Base-by-base conservation (phyloP, 2,888 invertebrate species). In the Tyria jacobaeae region DNA sequence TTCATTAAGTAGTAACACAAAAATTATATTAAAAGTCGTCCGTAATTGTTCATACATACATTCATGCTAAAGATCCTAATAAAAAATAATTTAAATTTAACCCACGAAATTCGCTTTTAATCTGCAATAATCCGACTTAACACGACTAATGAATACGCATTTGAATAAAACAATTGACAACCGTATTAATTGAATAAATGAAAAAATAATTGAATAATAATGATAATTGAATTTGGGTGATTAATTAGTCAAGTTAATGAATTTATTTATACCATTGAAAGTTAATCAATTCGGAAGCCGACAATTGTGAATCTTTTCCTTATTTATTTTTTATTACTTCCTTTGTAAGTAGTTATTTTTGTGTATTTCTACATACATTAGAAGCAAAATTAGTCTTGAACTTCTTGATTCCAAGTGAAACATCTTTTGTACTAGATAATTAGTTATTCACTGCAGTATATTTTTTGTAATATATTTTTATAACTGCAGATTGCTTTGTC, bases 211-310 rank as follows among this genome's bases (percentile, higher is more conserved):
- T 69, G 61, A 64, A 70, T 73, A 51, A 64, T 71, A 51, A 64
- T 21, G 68, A 61, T 73, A 73, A 76, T 76, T 66, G 59, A 62
- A 71, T 74, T 74, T 57, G 56, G 62, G 64, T 49, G 52, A 65
- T 62, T 70, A 71, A 69, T 60, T 62, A 59, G 55, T 66, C 60
- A 63, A 64, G 64, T 64, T 66, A 60, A 62, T 67, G 60, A 59
- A 58, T 66, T 70, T 78, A 71, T 78, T 65, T 62, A 39, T 79
- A 70, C 71, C 68, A 80, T 72, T 75, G 76, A 70, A 67, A 66
- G 50, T 56, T 78, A 80, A 82, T 82, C 73, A 71, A 81, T 81
- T 81, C 80, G 79, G 81, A 82, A 82, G 71, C 67, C 68, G 62
- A 68, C 65, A 76, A 68, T 77, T 70, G 68, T 64, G 76, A 66